Evolutionary conservation across 1,140 invertebrate genomes (phyloP).

Genomic region (Leptonema lineaticorne): DNA sequence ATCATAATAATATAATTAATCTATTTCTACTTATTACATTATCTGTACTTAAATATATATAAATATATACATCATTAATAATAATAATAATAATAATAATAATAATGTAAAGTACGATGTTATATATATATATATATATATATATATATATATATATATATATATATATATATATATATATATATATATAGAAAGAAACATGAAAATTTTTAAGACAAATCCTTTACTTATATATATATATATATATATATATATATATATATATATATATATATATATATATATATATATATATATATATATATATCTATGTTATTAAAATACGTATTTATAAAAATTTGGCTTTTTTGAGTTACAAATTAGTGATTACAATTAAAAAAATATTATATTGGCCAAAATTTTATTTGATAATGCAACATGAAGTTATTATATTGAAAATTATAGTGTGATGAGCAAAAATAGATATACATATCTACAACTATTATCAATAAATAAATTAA

Average conservation of each 20-base stretch:
- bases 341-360: neutral
- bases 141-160: constrained; percentile 29
- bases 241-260: too few species aligned
- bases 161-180: constrained; percentile 46
- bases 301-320: constrained; percentile 4
- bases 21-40: constrained; percentile 33
- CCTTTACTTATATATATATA: constrained; percentile 1
- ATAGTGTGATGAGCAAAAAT: too few species aligned
- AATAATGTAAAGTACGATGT: too few species aligned
- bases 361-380: neutral
- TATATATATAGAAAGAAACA: constrained; percentile 11
- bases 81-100: constrained; percentile 45
- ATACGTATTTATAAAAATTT: constrained; percentile 23
- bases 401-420: too few species aligned
- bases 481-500: too few species aligned
- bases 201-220: neutral
- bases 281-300: neutral
- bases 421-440: too few species aligned
- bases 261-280: neutral
- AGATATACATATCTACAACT: too few species aligned
- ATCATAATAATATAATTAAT: constrained; percentile 34
- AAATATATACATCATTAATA: constrained; percentile 46
- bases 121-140: constrained; percentile 29
- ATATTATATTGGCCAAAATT: neutral
- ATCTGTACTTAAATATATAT: constrained; percentile 30